These are phyloP conservation scores for Drosophila guanche DNA, from an alignment of 1,140 invertebrate genomes.

Conservation along the genomic window DNA sequence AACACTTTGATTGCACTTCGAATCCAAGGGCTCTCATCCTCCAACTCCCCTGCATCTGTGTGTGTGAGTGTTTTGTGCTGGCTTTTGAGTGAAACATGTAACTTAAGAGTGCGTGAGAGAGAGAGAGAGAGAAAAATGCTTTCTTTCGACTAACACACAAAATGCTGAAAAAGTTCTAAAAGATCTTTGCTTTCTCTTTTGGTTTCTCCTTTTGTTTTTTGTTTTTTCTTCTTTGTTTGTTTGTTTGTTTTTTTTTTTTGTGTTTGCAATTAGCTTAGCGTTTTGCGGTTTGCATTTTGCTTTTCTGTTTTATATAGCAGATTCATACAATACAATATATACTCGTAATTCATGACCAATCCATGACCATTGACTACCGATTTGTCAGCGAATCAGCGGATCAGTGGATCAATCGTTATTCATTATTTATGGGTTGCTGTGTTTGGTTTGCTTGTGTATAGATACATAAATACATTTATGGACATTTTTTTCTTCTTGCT, in stretches of 20 bases:
- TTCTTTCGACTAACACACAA: constrained; percentile 52
- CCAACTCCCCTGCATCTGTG: not conserved
- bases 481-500: constrained; percentile 74
- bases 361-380: constrained; percentile 15
- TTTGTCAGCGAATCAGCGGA: not conserved
- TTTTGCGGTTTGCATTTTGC: constrained; percentile 38
- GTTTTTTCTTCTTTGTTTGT: constrained; percentile 5
- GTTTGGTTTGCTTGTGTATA: constrained; percentile 61
- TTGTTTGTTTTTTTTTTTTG: constrained; percentile 14
- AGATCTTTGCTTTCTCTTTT: constrained; percentile 35
- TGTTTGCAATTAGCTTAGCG: constrained; percentile 45
- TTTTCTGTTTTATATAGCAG: constrained; percentile 49
- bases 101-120: constrained; percentile 27
- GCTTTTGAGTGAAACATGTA: constrained; percentile 52
- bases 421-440: constrained; percentile 10
- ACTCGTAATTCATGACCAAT: constrained; percentile 36
- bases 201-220: not conserved
- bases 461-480: constrained; percentile 81
- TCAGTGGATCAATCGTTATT: too few species aligned
- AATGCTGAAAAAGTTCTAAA: constrained; percentile 65
- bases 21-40: constrained; percentile 15
- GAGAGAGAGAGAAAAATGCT: constrained; percentile 48
- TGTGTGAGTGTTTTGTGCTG: constrained; percentile 40
- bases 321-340: constrained; percentile 29
- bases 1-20: constrained; percentile 20